Evolutionary conservation across 2,113 vertebrate genomes (phyloP).

Genomic region (Antechinus stuartii): DNA sequence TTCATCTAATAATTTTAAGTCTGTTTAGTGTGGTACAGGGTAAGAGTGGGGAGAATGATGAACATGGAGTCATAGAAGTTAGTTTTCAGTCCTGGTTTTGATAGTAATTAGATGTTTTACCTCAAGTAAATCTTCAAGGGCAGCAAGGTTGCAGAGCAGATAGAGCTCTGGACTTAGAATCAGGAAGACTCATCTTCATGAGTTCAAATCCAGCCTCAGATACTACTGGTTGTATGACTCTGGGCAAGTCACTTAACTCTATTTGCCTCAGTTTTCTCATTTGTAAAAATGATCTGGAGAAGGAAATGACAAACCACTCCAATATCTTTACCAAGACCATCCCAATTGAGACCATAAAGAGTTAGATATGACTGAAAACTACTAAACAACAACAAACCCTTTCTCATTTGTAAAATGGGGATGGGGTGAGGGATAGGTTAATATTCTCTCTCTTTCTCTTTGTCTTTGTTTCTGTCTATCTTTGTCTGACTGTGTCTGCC

Average conservation of each 20-base stretch:
- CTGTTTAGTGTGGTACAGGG: neutral
- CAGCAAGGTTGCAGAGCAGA: neutral
- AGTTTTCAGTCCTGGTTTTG: neutral
- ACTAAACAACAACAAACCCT: neutral
- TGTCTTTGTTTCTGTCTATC: too few species aligned
- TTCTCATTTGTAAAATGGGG: neutral
- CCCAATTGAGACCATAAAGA: neutral
- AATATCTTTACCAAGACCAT: neutral
- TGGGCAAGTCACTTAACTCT: neutral
- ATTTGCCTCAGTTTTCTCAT: neutral
- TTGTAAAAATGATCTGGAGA: neutral
- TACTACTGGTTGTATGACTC: neutral
- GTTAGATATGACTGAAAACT: neutral
- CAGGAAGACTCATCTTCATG: neutral
- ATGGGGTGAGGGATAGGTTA: neutral
- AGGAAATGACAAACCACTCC: neutral
- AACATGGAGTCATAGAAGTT: neutral
- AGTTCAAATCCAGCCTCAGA: neutral
- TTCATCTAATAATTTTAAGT: neutral
- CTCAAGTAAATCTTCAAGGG: neutral
- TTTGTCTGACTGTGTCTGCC: too few species aligned
- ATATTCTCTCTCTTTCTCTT: neutral
- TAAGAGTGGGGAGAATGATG: neutral
- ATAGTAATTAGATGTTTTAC: neutral
- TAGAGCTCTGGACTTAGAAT: neutral